These are phyloP conservation scores for Zoanthus sansibaricus DNA, from an alignment of 92 coral and sea anemone genomes.

Conservation along the genomic window DNA sequence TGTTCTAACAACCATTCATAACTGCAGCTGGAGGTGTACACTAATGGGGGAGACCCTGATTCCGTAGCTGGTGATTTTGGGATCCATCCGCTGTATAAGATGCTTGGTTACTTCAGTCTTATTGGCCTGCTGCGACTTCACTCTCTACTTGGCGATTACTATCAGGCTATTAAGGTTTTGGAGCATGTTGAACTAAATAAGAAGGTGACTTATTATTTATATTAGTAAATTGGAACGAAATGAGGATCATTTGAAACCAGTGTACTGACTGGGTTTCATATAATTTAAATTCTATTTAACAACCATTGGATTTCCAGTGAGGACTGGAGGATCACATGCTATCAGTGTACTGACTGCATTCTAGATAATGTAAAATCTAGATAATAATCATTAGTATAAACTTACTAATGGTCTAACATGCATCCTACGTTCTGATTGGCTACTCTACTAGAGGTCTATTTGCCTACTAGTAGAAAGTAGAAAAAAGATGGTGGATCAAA, in stretches of 20 bases:
- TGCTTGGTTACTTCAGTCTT: slow-evolving; percentile 97
- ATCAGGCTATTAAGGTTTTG: slow-evolving; percentile 90
- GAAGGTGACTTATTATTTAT: slow-evolving; percentile 65
- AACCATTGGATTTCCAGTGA: too few relatives aligned
- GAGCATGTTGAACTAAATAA: slow-evolving; percentile 92
- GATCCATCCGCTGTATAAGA: slow-evolving; percentile 91
- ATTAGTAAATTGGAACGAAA: neutral
- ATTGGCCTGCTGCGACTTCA: slow-evolving; percentile 95
- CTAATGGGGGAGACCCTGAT: slow-evolving; percentile 92
- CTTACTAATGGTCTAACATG: too few relatives aligned
- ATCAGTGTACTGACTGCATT: too few relatives aligned
- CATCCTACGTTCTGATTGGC: too few relatives aligned
- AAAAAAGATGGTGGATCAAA: too few relatives aligned
- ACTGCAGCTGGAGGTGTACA: slow-evolving; percentile 81
- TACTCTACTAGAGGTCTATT: too few relatives aligned
- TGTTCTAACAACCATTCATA: neutral
- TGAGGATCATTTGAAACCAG: neutral
- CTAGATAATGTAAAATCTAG: too few relatives aligned
- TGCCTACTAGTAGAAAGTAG: too few relatives aligned
- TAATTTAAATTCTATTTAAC: too few relatives aligned
- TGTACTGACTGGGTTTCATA: too few relatives aligned
- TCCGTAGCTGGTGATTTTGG: slow-evolving; percentile 96
- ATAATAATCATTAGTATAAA: too few relatives aligned
- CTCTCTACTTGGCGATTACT: slow-evolving; percentile 94
- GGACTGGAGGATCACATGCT: too few relatives aligned